Evolutionary conservation across 2,113 vertebrate genomes (phyloP).

Genomic region (Trichechus manatus): DNA sequence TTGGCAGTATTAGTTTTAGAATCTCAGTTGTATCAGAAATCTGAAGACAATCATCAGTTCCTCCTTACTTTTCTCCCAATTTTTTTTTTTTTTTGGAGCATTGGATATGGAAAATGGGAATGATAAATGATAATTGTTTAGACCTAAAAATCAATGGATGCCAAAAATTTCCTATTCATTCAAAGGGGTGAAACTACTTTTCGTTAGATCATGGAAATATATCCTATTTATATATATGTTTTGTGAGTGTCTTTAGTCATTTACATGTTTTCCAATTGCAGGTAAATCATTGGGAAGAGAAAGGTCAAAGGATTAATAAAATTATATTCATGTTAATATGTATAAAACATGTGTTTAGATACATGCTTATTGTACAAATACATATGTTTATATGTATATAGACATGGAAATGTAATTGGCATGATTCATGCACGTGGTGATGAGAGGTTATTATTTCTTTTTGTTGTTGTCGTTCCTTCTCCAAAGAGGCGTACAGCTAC

Average conservation of each 20-base stretch:
- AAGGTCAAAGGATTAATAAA: neutral
- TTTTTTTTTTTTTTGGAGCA: neutral
- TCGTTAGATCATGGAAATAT: neutral
- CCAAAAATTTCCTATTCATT: neutral
- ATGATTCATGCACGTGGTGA: neutral
- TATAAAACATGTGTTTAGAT: neutral
- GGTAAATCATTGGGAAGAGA: slow-evolving; percentile 1
- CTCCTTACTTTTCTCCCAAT: neutral
- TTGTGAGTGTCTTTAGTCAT: neutral
- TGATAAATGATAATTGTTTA: neutral
- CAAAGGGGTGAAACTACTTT: neutral
- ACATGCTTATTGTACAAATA: neutral
- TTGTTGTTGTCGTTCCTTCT: neutral
- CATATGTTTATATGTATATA: neutral
- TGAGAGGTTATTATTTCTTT: neutral
- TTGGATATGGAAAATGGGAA: neutral
- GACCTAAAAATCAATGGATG: neutral
- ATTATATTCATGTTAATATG: neutral
- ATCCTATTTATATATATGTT: neutral
- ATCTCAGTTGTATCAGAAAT: neutral
- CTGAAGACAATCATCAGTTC: neutral
- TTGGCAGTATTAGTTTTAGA: neutral
- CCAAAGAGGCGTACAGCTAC: neutral
- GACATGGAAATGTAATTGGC: slow-evolving; percentile 21
- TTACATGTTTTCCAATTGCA: slow-evolving; percentile 18